These are phyloP conservation scores for Drosophila aff. DNA, from an alignment of 1,140 invertebrate genomes.

Conservation along the genomic window DNA sequence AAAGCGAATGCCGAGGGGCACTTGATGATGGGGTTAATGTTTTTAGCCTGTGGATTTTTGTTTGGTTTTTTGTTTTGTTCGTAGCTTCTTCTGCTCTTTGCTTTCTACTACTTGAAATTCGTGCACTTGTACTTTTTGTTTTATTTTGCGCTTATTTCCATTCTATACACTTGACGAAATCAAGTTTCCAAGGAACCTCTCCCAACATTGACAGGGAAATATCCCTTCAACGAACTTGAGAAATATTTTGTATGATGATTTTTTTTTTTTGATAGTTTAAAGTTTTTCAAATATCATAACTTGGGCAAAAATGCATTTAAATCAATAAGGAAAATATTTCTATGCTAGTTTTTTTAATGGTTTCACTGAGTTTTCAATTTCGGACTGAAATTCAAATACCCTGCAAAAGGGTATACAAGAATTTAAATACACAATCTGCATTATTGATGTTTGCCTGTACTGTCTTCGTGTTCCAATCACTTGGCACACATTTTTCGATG, in stretches of 20 bases:
- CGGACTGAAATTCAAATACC: no score
- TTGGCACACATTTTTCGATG: slow-evolving; percentile 16
- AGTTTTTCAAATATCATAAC: no score
- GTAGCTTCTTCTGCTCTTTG: slow-evolving; percentile 20
- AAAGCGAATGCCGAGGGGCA: slow-evolving; percentile 23
- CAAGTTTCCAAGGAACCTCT: slow-evolving; percentile 28
- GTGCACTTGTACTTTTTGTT: slow-evolving; percentile 25
- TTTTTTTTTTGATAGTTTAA: no score
- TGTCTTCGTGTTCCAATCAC: slow-evolving; percentile 1
- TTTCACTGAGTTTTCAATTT: no score
- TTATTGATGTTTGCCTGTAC: slow-evolving; percentile 4
- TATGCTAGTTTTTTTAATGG: no score
- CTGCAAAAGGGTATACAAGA: no score
- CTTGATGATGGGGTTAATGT: slow-evolving; percentile 54
- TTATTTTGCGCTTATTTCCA: slow-evolving; percentile 15
- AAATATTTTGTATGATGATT: neutral
- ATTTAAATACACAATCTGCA: no score
- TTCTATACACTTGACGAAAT: slow-evolving; percentile 26
- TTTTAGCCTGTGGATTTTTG: slow-evolving; percentile 23
- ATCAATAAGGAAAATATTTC: no score
- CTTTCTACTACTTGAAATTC: slow-evolving; percentile 39
- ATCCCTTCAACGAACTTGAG: neutral
- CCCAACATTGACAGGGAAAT: slow-evolving; percentile 21
- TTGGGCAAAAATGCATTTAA: no score
- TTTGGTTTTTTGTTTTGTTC: neutral